phyloP scores from a whole-genome alignment of 2,888 invertebrate species.

The Ganaspis brasiliensis region DNA sequence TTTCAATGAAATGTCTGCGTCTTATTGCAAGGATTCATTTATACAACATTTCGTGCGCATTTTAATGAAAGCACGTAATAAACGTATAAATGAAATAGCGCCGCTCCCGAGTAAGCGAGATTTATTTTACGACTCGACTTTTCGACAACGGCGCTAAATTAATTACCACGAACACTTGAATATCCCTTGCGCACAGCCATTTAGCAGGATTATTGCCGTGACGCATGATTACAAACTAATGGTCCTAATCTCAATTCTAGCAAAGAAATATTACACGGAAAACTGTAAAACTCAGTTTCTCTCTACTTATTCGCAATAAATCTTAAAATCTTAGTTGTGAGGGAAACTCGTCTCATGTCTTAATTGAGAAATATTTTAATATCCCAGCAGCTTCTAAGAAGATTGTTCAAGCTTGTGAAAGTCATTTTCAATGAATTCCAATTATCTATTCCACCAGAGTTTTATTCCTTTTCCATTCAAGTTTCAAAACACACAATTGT shows the following conservation, averaged over 20 bases:
- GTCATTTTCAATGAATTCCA: background rate
- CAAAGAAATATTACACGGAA: conserved; percentile 2
- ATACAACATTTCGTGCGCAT: conserved; percentile 68
- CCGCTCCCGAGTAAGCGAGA: conserved; percentile 60
- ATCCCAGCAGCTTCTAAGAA: background rate
- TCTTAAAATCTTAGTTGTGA: background rate
- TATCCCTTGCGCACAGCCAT: conserved; percentile 57
- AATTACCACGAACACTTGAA: conserved; percentile 68
- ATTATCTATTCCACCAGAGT: background rate
- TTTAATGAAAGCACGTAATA: conserved; percentile 72
- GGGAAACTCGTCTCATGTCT: background rate
- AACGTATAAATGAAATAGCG: conserved; percentile 65
- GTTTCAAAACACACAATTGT: background rate
- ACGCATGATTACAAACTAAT: conserved; percentile 38
- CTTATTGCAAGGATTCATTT: conserved; percentile 57
- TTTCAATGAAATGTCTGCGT: conserved; percentile 44
- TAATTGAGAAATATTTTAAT: background rate
- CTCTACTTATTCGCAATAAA: background rate
- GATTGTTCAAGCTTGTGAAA: background rate
- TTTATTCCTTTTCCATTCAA: background rate
- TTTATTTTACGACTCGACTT: conserved; percentile 72
- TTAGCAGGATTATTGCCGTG: conserved; percentile 66
- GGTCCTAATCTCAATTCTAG: conserved; percentile 19
- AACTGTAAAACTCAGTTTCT: conserved; percentile 18
- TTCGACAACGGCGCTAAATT: conserved; percentile 72